Base-by-base conservation (phyloP, 2,888 invertebrate genomes). In the Drosophila setosimentum region DNA sequence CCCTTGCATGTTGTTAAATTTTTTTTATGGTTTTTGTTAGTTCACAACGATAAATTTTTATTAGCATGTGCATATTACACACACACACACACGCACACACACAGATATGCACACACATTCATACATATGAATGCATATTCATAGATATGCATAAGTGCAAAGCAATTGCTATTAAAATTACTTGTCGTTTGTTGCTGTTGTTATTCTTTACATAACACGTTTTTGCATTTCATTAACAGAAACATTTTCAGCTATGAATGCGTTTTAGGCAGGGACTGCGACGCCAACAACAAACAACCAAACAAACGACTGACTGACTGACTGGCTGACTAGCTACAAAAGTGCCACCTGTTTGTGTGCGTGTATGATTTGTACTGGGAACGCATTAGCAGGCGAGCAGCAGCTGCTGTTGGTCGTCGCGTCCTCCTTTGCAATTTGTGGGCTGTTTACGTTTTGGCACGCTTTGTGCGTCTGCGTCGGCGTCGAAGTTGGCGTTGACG, bases 201-300 rank as follows among this genome's bases (percentile, higher is more conserved):
- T 30, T 78, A 53, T 62, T 73, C 63, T 72, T 83, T 83, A 83
- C 85, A 85, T 85, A 83, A 83, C 83, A 85, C 78, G 80, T 78
- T 85, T 81, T 75, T 77, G 83, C 83, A 83, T 83, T 85, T 80
- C 79, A 85, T 85, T 83, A 80, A 68, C 73, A 75, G 75, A 73
- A 71, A 54, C 79, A 76, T 76, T 81, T 81, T 61, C 48, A 83
- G 79, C 50, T 79, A 67, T 69, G 58, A 82, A 77, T 79, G 81
- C 63, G 68, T 66, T 75, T 77, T 70, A 64, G 77, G 72, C 68
- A 68, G 75, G 58, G 54, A 68, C 45, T 48, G 65, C 67, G 49
- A 64, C 68, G 53, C 53, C 61, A 33, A 35, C 10, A 55, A 27
- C 24, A 54, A 24, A 29, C 16, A 27, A 48, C 8, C 48, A 45